Evolutionary conservation across 2,797 vertebrate species (phyloP).

Genomic region (Pempheris klunzingeri): DNA sequence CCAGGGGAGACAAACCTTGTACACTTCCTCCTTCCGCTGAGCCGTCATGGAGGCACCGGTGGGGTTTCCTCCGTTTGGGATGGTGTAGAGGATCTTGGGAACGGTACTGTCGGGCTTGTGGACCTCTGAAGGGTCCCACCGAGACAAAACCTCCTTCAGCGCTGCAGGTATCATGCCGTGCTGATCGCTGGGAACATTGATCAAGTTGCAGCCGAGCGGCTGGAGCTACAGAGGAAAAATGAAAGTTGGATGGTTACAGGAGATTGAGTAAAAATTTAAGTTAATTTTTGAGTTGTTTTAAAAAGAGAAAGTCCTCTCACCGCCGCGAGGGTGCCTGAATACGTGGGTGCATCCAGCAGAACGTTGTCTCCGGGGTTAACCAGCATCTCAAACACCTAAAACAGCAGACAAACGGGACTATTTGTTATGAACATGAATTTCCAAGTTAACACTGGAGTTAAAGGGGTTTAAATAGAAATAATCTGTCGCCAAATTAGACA

Average conservation of each 20-base stretch:
- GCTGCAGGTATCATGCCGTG: constrained; percentile 88
- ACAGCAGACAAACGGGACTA: neutral
- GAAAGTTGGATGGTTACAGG: neutral
- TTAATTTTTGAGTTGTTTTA: neutral
- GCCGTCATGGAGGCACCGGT: constrained; percentile 88
- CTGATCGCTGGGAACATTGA: constrained; percentile 87
- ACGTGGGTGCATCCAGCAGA: constrained; percentile 91
- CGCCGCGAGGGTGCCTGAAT: constrained; percentile 90
- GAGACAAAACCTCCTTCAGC: constrained; percentile 85
- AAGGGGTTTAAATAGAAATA: too few relatives aligned
- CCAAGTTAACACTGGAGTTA: too few relatives aligned
- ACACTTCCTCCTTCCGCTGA: constrained; percentile 88
- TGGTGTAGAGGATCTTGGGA: constrained; percentile 88
- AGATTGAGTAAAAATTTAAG: fast-evolving
- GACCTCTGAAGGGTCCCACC: constrained; percentile 86
- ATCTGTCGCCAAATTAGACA: too few relatives aligned
- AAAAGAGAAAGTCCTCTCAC: constrained; percentile 80
- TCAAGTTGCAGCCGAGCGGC: constrained; percentile 88
- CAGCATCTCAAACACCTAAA: constrained; percentile 96
- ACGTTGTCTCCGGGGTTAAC: constrained; percentile 92
- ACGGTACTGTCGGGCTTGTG: constrained; percentile 68
- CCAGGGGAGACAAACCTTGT: constrained; percentile 81
- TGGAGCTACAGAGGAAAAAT: constrained; percentile 78
- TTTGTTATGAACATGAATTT: neutral
- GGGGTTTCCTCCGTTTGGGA: constrained; percentile 91